Evolutionary conservation across 2,888 invertebrate species (phyloP), one percentile per base, ranked within the genome.

Genomic region (Dione vanillae): DNA sequence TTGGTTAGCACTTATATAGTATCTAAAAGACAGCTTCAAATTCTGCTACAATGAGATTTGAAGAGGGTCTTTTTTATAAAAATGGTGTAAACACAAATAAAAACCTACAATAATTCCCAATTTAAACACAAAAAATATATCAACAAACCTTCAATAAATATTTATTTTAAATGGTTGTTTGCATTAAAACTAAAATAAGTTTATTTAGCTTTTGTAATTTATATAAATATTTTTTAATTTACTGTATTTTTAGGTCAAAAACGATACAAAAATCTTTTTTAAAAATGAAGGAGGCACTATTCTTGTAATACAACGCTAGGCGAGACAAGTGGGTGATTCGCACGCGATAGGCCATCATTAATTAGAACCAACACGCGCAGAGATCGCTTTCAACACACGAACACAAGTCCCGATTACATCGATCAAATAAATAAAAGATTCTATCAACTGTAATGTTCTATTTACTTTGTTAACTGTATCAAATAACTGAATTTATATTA

Each of bases 351-450:
- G 82, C 82, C 49, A 37, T 81, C 90, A 89, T 91, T 91, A 91
- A 91, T 91, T 90, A 91, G 88, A 84, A 86, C 82, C 85, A 85
- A 83, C 86, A 86, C 87, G 86, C 86, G 86, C 61, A 84, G 84
- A 83, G 91, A 90, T 90, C 86, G 85, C 88, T 91, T 90, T 91
- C 90, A 81, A 81, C 90, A 90, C 90, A 89, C 90, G 82, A 91
- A 79, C 84, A 82, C 83, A 83, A 83, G 84, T 82, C 79, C 79
- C 76, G 75, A 72, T 64, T 64, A 64, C 65, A 70, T 69, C 65
- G 73, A 77, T 74, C 69, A 72, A 76, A 72, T 71, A 74, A 74
- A 69, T 73, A 72, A 74, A 74, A 71, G 67, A 65, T 65, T 51
- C 52, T 62, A 72, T 72, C 69, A 59, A 70, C 41, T 62, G 19